Base-by-base conservation (phyloP, 2,113 vertebrate species). In the Pedionomus torquatus region DNA sequence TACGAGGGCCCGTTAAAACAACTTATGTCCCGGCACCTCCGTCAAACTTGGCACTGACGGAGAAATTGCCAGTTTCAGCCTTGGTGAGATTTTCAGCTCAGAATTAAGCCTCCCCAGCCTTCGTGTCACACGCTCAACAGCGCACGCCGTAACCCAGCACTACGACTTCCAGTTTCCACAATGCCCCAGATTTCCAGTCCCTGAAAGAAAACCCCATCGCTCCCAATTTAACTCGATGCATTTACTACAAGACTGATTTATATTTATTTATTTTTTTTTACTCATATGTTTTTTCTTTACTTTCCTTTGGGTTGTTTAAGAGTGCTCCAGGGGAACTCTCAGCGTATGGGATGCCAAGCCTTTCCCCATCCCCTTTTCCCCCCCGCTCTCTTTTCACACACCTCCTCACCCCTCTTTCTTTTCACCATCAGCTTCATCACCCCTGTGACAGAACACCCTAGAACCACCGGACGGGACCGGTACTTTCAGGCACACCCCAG, bases 331-430 rank as follows among this genome's bases (percentile, higher is more conserved):
- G 30, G 63, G 61, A 19, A 24, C 4, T 31, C 26, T 17, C 80
- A 25, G 3, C 0, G 0, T 3, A 3, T 0, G 14, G 3, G 17
- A 4, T 12, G 5, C 0, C 0, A 17, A 37, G 30, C 5, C 37
- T 8, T 52, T 10, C 12, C 52, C 41, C 35, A 15, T 0, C 31
- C 41, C 54, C 49, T 41, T 52, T 65, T 31, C 26, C 17, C 17
- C 9, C 26, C 17, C 17, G 8, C 28, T 44, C 24, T 31, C 35
- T 39, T 46, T 39, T 12, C 71, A 18, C 20, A 26, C 0, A 33
- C 15, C 30, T 43, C 44, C 31, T 6, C 1, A 2, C 58, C 28
- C 3, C 51, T 23, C 51, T 11, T 25, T 28, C 52, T 23, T 23
- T 10, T 12, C 35, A 41, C 28, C 84, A 82, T 5, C 65, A 20